Base-by-base conservation (phyloP, 2,113 vertebrate genomes). In the Rhabdornis inornatus region DNA sequence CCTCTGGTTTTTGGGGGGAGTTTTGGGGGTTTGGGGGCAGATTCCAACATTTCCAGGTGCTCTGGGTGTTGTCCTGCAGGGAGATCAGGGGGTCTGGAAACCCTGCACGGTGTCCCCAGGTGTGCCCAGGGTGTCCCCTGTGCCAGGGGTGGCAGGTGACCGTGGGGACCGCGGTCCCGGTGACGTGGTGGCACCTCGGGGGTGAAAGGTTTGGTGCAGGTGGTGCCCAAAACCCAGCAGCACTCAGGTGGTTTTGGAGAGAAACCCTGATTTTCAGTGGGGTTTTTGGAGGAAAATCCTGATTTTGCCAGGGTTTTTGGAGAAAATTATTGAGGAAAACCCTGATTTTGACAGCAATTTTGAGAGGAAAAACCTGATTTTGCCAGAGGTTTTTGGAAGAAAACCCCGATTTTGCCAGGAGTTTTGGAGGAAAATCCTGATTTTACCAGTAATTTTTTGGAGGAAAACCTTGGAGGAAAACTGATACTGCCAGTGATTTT, bases 101-200 rank as follows among this genome's bases (percentile, higher is more conserved):
- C 3, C 9, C 9, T 22, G 65, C 27, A 1, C 0, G 3, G 57
- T 56, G 35, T 52, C 50, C 50, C 15, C 14, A 52, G 7, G n/a
- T 0, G 9, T 31, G 68, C 47, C 39, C 1, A 1, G 19, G 68
- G 13, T 44, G 30, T 60, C 85, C 74, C 50, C 40, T 40, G 0
- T 1, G 20, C 4, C 0, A 1, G 16, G 27, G 28, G 59, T 9
- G 5, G 14, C 2, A 3, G 40, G 35, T 3, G 21, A 56, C 42
- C 0, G 0, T 16, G 63, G 55, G 74, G 45, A 74, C 55, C 1
- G 18, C 15, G 79, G 24, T 6, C 20, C 5, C 1, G 28, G 70
- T 49, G 76, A 25, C 0, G 2, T 0, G 6, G 49, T 44, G 40
- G 28, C 45, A 23, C 14, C 47, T 91, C 0, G 0, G 27, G 31